Evolutionary conservation across 2,888 invertebrate species (phyloP).

Genomic region (Papilio protenor): DNA sequence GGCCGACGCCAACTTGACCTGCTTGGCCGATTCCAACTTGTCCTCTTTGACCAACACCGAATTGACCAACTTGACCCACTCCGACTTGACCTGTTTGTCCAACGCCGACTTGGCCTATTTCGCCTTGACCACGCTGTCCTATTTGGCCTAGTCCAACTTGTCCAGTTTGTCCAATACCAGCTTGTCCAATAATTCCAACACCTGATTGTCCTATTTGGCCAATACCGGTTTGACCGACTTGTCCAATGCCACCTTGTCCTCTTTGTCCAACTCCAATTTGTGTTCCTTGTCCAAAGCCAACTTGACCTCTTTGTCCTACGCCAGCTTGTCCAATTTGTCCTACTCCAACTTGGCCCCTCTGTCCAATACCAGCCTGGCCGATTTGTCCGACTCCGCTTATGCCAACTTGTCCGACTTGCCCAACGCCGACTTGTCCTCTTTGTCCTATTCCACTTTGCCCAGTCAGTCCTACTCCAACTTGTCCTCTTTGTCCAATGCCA

Average conservation of each 20-base stretch:
- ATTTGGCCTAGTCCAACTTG: slow-evolving; percentile 31
- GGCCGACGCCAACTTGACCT: slow-evolving; percentile 35
- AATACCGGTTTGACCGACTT: slow-evolving; percentile 28
- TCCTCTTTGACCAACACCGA: slow-evolving; percentile 32
- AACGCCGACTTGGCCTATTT: slow-evolving; percentile 35
- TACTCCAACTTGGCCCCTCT: slow-evolving; percentile 32
- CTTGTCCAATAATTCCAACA: slow-evolving; percentile 30
- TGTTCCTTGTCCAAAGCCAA: slow-evolving; percentile 42
- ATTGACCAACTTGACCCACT: slow-evolving; percentile 7
- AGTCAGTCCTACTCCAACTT: slow-evolving; percentile 30
- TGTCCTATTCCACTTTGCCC: slow-evolving; percentile 46
- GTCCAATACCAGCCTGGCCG: slow-evolving; percentile 45
- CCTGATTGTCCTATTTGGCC: slow-evolving; percentile 26
- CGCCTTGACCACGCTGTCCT: slow-evolving; percentile 40
- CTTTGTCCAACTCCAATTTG: slow-evolving; percentile 40
- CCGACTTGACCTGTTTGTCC: slow-evolving; percentile 30
- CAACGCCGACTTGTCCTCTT: slow-evolving; percentile 45
- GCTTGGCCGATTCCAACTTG: slow-evolving; percentile 38
- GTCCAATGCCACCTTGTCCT: slow-evolving; percentile 33
- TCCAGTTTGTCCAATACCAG: slow-evolving; percentile 33
- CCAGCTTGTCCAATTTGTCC: slow-evolving; percentile 43
- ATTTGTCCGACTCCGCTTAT: slow-evolving; percentile 44
- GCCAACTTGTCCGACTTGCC: slow-evolving; percentile 44
- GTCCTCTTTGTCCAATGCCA: slow-evolving; percentile 28
- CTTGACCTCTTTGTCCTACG: slow-evolving; percentile 49